These are phyloP conservation scores for Cryptosula pallasiana DNA, from an alignment of 2,888 invertebrate genomes.

Conservation along the genomic window DNA sequence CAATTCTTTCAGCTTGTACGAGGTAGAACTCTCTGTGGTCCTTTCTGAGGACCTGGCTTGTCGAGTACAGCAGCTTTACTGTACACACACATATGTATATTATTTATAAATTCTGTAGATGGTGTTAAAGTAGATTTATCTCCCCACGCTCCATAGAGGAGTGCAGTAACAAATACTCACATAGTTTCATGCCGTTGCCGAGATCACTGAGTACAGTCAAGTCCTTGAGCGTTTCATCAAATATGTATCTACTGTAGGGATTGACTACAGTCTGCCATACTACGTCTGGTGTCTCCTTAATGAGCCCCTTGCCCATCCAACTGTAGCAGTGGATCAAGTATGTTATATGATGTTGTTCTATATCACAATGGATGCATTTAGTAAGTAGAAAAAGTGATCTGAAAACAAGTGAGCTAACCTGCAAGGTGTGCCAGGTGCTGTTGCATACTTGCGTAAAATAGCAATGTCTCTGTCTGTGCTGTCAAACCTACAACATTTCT, in stretches of 20 bases:
- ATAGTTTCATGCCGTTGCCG: constrained; percentile 13
- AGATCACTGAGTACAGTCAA: not conserved
- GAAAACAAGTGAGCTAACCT: too few species aligned
- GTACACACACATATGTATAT: not conserved
- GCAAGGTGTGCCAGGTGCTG: not conserved
- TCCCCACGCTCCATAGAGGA: too few species aligned
- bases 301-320: constrained; percentile 46
- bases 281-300: constrained; percentile 39
- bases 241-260: constrained; percentile 44
- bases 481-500: constrained; percentile 7
- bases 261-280: constrained; percentile 46
- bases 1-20: constrained; percentile 1
- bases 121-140: too few species aligned
- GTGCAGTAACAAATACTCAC: too few species aligned
- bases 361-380: too few species aligned
- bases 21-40: constrained; percentile 22
- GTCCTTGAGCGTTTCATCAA: constrained; percentile 41
- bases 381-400: too few species aligned
- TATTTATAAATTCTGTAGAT: too few species aligned
- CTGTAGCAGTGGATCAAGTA: too few species aligned
- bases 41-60: constrained; percentile 11
- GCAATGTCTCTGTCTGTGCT: constrained; percentile 42
- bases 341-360: too few species aligned
- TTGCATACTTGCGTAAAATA: constrained; percentile 35
- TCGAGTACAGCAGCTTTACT: constrained; percentile 8